Percentiles rank a stretch among this genome's conserved stretches.
These are phyloP conservation scores for Druon quercuslanigerum DNA, from an alignment of 1,140 invertebrate genomes.

Conservation along the genomic window DNA sequence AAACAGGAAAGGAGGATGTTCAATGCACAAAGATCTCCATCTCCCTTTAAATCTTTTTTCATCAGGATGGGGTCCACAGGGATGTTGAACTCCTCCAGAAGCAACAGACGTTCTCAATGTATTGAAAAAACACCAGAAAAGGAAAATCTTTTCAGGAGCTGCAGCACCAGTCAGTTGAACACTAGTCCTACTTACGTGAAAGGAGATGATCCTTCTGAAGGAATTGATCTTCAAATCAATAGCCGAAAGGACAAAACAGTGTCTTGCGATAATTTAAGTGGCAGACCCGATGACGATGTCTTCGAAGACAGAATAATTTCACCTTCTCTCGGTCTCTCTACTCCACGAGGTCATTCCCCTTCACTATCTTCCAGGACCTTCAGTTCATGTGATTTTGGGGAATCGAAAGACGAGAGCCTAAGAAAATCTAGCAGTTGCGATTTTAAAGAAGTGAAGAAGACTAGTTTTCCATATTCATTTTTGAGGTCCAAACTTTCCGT, in stretches of 20 bases:
- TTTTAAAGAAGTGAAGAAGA: slow-evolving; percentile 76
- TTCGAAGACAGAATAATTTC: slow-evolving; percentile 49
- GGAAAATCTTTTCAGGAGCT: slow-evolving; percentile 82
- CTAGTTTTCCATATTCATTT: slow-evolving; percentile 87
- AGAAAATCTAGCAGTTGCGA: slow-evolving; percentile 71
- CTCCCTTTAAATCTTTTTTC: slow-evolving; percentile 84
- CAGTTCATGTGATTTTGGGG: slow-evolving; percentile 65
- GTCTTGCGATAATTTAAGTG: slow-evolving; percentile 69
- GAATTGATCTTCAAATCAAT: slow-evolving; percentile 80
- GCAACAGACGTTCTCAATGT: slow-evolving; percentile 71
- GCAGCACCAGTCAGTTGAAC: slow-evolving; percentile 84
- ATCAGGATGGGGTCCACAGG: slow-evolving; percentile 85
- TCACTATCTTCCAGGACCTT: slow-evolving; percentile 47
- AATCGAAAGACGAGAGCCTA: slow-evolving; percentile 54
- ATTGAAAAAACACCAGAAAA: slow-evolving; percentile 65
- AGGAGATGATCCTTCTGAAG: slow-evolving; percentile 86
- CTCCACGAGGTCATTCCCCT: slow-evolving; percentile 37
- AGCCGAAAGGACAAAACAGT: slow-evolving; percentile 71
- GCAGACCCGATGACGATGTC: slow-evolving; percentile 50
- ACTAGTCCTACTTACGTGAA: slow-evolving; percentile 83
- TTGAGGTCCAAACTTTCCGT: slow-evolving; percentile 84
- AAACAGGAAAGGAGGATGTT: slow-evolving; percentile 72
- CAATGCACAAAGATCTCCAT: slow-evolving; percentile 77
- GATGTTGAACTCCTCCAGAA: slow-evolving; percentile 80
- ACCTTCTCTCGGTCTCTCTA: slow-evolving; percentile 14